phyloP scores from a whole-genome alignment of 2,113 vertebrate genomes.

The Plecturocebus donacophilus region DNA sequence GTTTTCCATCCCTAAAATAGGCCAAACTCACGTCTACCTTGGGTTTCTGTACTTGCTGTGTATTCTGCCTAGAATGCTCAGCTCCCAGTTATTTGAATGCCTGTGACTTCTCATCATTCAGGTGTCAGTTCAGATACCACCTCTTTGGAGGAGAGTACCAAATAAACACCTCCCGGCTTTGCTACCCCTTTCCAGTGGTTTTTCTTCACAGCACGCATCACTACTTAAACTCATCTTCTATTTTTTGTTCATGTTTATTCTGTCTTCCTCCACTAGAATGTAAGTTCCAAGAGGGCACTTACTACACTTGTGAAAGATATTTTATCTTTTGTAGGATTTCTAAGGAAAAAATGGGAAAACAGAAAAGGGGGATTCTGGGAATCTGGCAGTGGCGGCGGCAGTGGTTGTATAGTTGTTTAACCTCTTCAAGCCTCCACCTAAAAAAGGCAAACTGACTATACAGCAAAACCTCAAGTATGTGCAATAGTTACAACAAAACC shows the following conservation, averaged over 20 bases:
- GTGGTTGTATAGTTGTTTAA: neutral
- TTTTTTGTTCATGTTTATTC: neutral
- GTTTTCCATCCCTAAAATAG: neutral
- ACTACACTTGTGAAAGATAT: neutral
- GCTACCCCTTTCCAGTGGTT: neutral
- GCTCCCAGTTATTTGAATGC: no score
- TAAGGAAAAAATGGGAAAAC: constrained; percentile 19
- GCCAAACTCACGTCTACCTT: neutral
- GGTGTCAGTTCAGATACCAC: neutral
- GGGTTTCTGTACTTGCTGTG: neutral
- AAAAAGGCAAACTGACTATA: neutral
- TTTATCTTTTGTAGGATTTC: neutral
- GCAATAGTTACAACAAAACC: neutral
- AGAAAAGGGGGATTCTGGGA: neutral
- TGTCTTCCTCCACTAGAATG: neutral
- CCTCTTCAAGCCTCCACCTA: constrained; percentile 3
- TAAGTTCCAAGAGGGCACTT: neutral
- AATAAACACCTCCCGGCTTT: no score
- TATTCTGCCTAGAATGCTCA: neutral
- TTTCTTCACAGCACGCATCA: neutral
- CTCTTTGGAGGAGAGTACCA: neutral
- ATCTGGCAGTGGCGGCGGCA: neutral
- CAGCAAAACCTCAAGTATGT: neutral
- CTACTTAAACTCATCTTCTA: neutral
- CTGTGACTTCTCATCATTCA: neutral